Evolutionary conservation across 2,888 invertebrate species (phyloP), one percentile per base, ranked within the genome.

Genomic region (Euplexia lucipara): DNA sequence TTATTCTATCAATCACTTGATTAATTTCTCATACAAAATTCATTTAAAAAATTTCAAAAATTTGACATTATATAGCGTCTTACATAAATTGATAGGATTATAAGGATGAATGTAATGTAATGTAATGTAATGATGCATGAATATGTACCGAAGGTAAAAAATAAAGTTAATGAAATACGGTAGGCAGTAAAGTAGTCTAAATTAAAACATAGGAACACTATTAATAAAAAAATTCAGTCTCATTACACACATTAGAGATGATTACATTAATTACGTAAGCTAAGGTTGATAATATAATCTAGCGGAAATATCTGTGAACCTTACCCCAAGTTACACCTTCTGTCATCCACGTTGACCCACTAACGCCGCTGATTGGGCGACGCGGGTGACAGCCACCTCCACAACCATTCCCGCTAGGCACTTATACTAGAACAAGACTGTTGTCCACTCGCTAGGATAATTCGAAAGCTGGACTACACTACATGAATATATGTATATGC

Each of bases 31-130:
- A 91, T 95, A 95, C 94, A 95, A 95, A 95, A 95, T 92, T 93
- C 93, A 93, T 93, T 94, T 94, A 93, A 74, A 95, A 95, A 95
- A 91, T 93, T 94, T 94, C 92, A 94, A 95, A 95, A 95, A 95
- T 91, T 91, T 92, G 95, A 95, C 95, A 90, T 92, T 91, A 93
- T 95, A 95, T 94, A 94, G 94, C 93, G 94, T 95, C 94, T 92
- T 91, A 92, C 91, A 92, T 91, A 92, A 87, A 91, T 94, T 92
- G 91, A 93, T 94, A 92, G 91, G 92, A 91, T 91, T 92, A 93
- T 85, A 92, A 91, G 91, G 91, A 91, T 92, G 89, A 91, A 92
- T 92, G 90, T 92, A 65, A 65, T 61, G 60, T 61, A 65, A 65
- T 61, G 60, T 61, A 58, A 60, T 64, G 64, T 66, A 72, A 69